phyloP scores from a whole-genome alignment of 2,888 invertebrate species.

The Lycaena phlaeas region DNA sequence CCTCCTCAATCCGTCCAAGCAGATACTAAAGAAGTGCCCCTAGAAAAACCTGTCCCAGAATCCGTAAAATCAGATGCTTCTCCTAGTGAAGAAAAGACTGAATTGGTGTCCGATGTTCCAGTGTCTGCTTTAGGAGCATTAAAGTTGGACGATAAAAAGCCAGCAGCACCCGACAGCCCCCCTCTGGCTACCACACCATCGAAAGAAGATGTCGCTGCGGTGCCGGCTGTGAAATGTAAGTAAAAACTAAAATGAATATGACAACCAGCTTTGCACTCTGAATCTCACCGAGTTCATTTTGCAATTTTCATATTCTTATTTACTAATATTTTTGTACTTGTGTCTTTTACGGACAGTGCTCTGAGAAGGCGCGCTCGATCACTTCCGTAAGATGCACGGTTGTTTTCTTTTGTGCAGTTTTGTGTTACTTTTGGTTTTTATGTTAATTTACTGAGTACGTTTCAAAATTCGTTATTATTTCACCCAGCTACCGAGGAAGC shows the following conservation, averaged over 20 bases:
- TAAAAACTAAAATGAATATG: conserved; percentile 29
- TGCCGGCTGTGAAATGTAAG: conserved; percentile 59
- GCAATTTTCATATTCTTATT: conserved; percentile 55
- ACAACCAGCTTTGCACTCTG: conserved; percentile 57
- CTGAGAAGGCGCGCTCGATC: conserved; percentile 4
- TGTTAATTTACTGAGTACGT: conserved; percentile 63
- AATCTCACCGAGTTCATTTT: conserved; percentile 63
- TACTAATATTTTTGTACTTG: conserved; percentile 57
- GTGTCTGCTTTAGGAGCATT: conserved; percentile 18
- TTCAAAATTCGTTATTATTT: conserved; percentile 72
- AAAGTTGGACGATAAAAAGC: conserved; percentile 14
- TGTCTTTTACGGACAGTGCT: conserved; percentile 37
- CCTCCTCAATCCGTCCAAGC: conserved; percentile 1
- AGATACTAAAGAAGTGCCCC: background rate
- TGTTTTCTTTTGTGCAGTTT: conserved; percentile 66
- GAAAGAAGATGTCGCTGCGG: conserved; percentile 43
- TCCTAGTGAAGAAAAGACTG: conserved; percentile 14
- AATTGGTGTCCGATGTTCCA: conserved; percentile 18
- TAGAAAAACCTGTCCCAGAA: conserved; percentile 5
- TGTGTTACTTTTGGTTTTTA: conserved; percentile 56
- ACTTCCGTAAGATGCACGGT: conserved; percentile 18
- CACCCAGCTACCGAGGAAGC: conserved; percentile 74
- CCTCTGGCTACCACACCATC: conserved; percentile 57
- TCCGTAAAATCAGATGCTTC: conserved; percentile 11
- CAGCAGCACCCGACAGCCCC: conserved; percentile 44